These are phyloP conservation scores for Empis livida DNA, from an alignment of 2,888 invertebrate species.

Conservation along the genomic window DNA sequence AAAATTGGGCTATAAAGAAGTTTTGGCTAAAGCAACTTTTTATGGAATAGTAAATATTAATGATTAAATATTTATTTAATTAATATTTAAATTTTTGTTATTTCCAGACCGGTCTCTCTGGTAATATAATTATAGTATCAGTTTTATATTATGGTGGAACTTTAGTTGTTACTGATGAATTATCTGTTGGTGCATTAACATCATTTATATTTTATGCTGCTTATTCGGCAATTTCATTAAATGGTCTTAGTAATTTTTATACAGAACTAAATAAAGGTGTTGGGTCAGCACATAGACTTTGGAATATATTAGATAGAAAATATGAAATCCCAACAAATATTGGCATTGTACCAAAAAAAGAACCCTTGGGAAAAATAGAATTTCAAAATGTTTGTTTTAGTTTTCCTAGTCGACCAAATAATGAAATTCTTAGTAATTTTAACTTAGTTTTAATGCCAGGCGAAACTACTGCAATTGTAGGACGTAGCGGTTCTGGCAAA, in stretches of 20 bases:
- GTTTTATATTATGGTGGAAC: constrained; percentile 87
- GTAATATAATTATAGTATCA: constrained; percentile 78
- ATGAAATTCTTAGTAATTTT: constrained; percentile 49
- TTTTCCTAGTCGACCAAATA: constrained; percentile 53
- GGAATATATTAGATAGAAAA: constrained; percentile 74
- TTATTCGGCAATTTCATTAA: constrained; percentile 81
- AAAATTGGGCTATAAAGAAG: constrained; percentile 71
- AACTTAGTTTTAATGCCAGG: constrained; percentile 53
- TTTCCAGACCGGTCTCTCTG: constrained; percentile 69
- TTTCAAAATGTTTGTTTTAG: constrained; percentile 61
- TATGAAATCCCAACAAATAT: constrained; percentile 57
- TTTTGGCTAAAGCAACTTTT: constrained; percentile 74
- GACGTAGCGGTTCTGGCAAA: constrained; percentile 89
- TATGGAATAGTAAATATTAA: constrained; percentile 62
- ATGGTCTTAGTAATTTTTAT: constrained; percentile 85
- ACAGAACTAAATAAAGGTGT: constrained; percentile 87
- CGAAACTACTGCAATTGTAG: constrained; percentile 67
- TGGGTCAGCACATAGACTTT: constrained; percentile 80
- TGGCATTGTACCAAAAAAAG: constrained; percentile 27
- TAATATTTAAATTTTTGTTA: not conserved
- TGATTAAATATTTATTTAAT: constrained; percentile 11
- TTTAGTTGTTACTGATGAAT: constrained; percentile 65
- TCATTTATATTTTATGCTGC: constrained; percentile 91
- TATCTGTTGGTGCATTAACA: constrained; percentile 79
- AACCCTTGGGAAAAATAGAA: constrained; percentile 47